Conservation (phyloP, 2,888 invertebrate species). For the Cryptophagus acutangulus region DNA sequence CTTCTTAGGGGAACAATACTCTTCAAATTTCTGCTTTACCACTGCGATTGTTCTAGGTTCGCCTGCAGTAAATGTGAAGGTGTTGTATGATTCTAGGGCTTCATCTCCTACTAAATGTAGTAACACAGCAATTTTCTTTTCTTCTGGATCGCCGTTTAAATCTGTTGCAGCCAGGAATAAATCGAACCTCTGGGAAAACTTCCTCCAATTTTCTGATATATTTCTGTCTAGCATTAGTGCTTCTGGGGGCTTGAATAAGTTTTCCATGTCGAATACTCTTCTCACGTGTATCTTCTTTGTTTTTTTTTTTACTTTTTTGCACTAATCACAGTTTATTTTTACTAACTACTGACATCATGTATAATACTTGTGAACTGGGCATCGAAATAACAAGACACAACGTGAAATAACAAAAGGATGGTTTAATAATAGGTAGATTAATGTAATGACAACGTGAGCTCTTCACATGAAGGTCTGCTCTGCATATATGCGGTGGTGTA, state of each 20-base stretch:
- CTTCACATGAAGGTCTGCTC: too few relatives aligned
- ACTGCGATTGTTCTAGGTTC: constrained; percentile 6
- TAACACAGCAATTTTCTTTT: constrained; percentile 19
- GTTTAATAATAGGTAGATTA: too few relatives aligned
- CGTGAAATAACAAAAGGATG: too few relatives aligned
- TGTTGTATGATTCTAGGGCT: constrained; percentile 19
- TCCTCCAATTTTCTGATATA: constrained; percentile 16
- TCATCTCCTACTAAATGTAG: constrained; percentile 24
- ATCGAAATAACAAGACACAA: too few relatives aligned
- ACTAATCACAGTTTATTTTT: too few relatives aligned
- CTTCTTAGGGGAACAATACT: constrained; percentile 17
- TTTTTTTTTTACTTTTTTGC: too few relatives aligned
- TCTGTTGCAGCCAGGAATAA: constrained; percentile 17
- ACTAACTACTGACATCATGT: too few relatives aligned
- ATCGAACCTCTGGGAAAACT: constrained; percentile 17
- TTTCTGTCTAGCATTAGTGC: constrained; percentile 14
- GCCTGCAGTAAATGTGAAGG: constrained; percentile 10
- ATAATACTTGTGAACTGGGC: too few relatives aligned
- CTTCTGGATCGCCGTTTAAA: constrained; percentile 4
- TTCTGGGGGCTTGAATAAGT: constrained; percentile 13
- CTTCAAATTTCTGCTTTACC: constrained; percentile 13
- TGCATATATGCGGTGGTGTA: too few relatives aligned
- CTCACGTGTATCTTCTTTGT: too few relatives aligned
- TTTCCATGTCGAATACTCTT: too few relatives aligned
- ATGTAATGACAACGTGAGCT: too few relatives aligned